Conservation (phyloP, 2,113 vertebrate species). For the Dicaeum eximium region DNA sequence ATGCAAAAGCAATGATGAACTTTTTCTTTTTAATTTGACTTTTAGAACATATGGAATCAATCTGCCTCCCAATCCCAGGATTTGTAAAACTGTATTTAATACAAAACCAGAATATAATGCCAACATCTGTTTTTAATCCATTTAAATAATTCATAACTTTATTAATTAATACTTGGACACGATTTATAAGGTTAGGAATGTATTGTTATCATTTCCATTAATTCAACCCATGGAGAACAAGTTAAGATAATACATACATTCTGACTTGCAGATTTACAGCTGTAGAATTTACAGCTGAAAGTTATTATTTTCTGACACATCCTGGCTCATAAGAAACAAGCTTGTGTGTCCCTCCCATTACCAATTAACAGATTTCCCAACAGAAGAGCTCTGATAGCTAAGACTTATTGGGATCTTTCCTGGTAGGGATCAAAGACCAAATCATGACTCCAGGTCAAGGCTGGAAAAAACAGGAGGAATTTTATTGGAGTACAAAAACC, state of each 20-base stretch:
- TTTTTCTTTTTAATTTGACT: background rate
- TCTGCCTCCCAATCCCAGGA: background rate
- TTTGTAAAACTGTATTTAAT: background rate
- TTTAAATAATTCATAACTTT: constrained; percentile 25
- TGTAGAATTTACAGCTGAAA: constrained; percentile 12
- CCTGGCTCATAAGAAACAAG: background rate
- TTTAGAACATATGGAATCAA: constrained; percentile 10
- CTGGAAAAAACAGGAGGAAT: background rate
- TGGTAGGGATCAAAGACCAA: background rate
- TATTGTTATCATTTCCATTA: constrained; percentile 18
- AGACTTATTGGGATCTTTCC: background rate
- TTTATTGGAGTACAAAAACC: background rate
- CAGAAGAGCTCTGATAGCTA: background rate
- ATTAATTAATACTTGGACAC: background rate
- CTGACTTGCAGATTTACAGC: background rate
- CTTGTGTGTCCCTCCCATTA: background rate
- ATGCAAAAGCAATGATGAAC: background rate
- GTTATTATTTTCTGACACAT: constrained; percentile 19
- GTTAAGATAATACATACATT: background rate
- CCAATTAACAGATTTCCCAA: background rate
- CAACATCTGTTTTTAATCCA: background rate
- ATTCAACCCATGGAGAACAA: background rate
- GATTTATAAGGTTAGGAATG: background rate
- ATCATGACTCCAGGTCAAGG: background rate
- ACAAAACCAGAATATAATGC: background rate